Evolutionary conservation across 1,140 invertebrate species (phyloP).

Genomic region (Euschistus heros): DNA sequence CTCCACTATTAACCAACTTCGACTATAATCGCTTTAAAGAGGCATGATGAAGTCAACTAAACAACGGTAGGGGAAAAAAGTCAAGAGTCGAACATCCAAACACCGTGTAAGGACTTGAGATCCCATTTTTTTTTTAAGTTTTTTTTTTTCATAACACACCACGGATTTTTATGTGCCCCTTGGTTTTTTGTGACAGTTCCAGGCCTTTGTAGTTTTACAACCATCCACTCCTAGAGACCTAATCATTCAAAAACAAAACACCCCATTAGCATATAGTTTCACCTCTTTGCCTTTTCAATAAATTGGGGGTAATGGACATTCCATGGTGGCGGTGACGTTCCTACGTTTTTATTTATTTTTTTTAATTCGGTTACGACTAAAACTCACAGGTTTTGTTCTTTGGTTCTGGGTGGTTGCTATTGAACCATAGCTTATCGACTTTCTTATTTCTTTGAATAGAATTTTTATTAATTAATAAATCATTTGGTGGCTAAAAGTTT

Average conservation of each 20-base stretch:
- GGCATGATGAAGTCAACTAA: too few species aligned
- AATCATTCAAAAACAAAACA: constrained; percentile 1
- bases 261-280: not conserved
- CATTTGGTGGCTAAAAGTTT: too few species aligned
- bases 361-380: too few species aligned
- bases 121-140: not conserved
- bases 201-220: not conserved
- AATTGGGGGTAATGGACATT: not conserved
- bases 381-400: too few species aligned
- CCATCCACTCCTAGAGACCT: not conserved
- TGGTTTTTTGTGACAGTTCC: constrained; percentile 1
- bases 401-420: too few species aligned
- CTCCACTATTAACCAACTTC: too few species aligned
- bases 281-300: not conserved
- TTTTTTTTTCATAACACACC: constrained; percentile 1
- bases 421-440: too few species aligned
- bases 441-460: too few species aligned
- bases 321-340: not conserved
- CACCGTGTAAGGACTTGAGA: constrained; percentile 6
- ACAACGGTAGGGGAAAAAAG: not conserved
- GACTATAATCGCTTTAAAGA: too few species aligned
- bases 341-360: not conserved
- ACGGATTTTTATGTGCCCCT: not conserved
- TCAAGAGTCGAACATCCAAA: not conserved
- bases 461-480: too few species aligned